Conservation (phyloP, 2,797 vertebrate species). For the Spatula versicolor region DNA sequence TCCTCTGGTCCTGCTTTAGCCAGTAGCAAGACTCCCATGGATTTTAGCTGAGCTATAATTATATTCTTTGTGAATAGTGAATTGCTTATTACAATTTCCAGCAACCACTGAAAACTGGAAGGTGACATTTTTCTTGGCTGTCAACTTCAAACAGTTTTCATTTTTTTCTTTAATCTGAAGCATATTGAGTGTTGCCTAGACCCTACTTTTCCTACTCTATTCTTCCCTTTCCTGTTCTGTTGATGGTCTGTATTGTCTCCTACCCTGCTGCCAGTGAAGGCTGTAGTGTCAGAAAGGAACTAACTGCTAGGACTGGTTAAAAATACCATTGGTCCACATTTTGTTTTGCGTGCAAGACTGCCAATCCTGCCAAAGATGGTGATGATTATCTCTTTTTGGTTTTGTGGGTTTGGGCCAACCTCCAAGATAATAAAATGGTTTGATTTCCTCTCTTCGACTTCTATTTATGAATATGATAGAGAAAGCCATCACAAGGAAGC, state of each 20-base stretch:
- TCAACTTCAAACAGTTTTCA: neutral
- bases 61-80: neutral
- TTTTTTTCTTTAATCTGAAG: neutral
- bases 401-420: neutral
- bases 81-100: neutral
- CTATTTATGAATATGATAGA: neutral
- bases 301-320: neutral
- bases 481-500: neutral
- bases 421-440: neutral
- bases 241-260: neutral
- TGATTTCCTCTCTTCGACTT: neutral
- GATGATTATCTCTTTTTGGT: neutral
- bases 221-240: neutral
- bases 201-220: neutral
- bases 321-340: neutral
- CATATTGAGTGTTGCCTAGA: neutral
- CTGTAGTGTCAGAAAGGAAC: neutral
- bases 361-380: neutral
- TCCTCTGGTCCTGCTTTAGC: neutral
- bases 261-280: neutral
- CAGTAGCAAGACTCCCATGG: neutral
- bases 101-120: neutral
- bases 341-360: neutral
- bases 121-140: neutral
- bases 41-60: neutral